Evolutionary conservation across 2,797 vertebrate species (phyloP), one percentile per base, ranked within the genome.

Genomic region (Notamacropus eugenii): DNA sequence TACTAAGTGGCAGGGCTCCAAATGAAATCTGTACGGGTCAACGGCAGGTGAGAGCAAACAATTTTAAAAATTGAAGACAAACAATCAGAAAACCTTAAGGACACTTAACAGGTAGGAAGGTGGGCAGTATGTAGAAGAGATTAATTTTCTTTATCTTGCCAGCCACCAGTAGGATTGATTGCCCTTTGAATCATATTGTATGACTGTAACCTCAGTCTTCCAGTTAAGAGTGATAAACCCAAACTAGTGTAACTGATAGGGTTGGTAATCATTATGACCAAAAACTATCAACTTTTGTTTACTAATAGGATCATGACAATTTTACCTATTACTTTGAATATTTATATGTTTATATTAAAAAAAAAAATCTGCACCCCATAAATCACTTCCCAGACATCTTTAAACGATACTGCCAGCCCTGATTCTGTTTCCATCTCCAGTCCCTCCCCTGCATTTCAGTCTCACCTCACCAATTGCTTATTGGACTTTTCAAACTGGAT

Each of bases 1-100:
- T 97, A 96, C 92, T 97, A 98, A 98, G 96, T 98, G 96, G 93
- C 96, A 93, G 31, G 94, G 92, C 95, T 98, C 97, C 97, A 98
- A 98, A 98, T 98, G 97, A 98, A 98, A 98, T 98, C 96, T 94
- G 97, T 96, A 98, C 90, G 98, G 99, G 99, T 99, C 99, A 99
- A 92, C 96, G 98, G 94, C 98, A 99, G 99, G 99, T 98, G 98
- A 99, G 99, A 99, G 98, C 97, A 98, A 99, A 99, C 98, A 98
- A 99, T 50, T 87, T 99, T 98, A 99, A 99, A 99, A 99, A 99
- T 99, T 99, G 98, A 99, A 99, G 98, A 98, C 92, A 94, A 98
- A 98, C 98, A 96, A 98, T 98, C 97, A 96, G 98, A 98, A 98
- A 99, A 98, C 98, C 97, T 98, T 97, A 95, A 10, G 55, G 97